Percentiles rank a stretch among this genome's conserved stretches.
phyloP scores from a whole-genome alignment of 2,113 vertebrate genomes.

The Hoplias malabaricus region DNA sequence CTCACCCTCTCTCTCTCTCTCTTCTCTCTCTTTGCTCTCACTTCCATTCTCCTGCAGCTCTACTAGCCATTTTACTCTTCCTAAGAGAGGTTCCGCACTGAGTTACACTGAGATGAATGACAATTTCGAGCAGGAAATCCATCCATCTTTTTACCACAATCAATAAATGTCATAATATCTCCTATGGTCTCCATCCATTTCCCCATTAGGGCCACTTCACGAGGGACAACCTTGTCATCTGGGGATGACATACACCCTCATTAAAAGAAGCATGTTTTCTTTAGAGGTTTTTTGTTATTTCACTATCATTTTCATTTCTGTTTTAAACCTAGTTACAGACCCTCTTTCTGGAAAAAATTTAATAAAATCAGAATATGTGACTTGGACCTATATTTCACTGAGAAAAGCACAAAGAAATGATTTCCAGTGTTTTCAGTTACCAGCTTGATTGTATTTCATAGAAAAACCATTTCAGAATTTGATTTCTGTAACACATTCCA shows the following conservation, averaged over 20 bases:
- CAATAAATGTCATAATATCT: neutral
- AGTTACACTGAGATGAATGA: neutral
- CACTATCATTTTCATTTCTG: neutral
- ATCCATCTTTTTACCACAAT: constrained; percentile 3
- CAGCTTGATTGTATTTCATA: too few species aligned
- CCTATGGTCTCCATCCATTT: neutral
- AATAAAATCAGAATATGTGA: too few species aligned
- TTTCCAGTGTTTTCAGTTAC: too few species aligned
- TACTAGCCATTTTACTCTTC: neutral
- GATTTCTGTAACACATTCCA: too few species aligned
- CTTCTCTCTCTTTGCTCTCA: neutral
- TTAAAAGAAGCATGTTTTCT: neutral
- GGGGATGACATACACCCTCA: neutral
- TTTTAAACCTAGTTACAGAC: too few species aligned
- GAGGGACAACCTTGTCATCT: neutral
- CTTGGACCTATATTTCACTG: too few species aligned
- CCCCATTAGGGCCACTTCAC: neutral
- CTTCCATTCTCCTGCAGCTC: neutral
- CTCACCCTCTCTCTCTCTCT: neutral
- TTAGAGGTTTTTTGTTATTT: neutral
- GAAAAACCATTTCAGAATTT: too few species aligned
- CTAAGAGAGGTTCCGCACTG: neutral
- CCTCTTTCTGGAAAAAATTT: too few species aligned
- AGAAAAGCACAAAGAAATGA: too few species aligned
- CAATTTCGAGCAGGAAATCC: neutral